Evolutionary conservation across 2,888 invertebrate genomes (phyloP).

Genomic region (Apomyelois bistriatella): DNA sequence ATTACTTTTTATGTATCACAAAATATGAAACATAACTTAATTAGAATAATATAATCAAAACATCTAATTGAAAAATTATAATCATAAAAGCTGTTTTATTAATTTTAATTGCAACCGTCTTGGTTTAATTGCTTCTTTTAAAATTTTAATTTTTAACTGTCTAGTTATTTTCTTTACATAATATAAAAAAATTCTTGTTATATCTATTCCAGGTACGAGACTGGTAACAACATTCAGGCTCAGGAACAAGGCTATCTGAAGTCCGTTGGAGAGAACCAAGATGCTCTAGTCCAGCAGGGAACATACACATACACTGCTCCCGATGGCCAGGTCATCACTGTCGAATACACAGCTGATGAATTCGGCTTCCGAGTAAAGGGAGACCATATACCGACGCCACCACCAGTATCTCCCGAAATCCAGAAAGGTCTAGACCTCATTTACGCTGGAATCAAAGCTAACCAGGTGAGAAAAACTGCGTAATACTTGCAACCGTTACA

Average conservation of each 20-base stretch:
- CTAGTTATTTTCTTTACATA: background rate
- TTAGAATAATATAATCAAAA: no score
- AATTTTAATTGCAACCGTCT: no score
- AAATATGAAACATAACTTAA: no score
- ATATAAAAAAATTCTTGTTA: background rate
- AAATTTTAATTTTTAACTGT: background rate
- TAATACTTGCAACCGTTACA: background rate
- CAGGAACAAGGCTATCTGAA: conserved; percentile 89
- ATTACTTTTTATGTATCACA: no score
- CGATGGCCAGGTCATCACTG: conserved; percentile 86
- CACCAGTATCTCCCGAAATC: conserved; percentile 90
- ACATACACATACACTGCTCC: conserved; percentile 90
- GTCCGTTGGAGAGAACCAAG: conserved; percentile 82
- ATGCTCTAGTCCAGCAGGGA: conserved; percentile 87
- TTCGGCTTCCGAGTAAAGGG: conserved; percentile 90
- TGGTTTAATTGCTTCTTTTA: no score
- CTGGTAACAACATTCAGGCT: conserved; percentile 89
- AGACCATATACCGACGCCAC: conserved; percentile 91
- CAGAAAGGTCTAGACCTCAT: conserved; percentile 93
- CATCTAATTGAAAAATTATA: no score
- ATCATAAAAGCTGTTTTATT: no score
- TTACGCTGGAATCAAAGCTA: conserved; percentile 88
- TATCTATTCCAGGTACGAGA: conserved; percentile 83
- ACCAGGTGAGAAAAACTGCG: conserved; percentile 45
- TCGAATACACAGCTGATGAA: conserved; percentile 90